Evolutionary conservation across 2,888 invertebrate species (phyloP).

Genomic region (Hofmannophila pseudospretella): DNA sequence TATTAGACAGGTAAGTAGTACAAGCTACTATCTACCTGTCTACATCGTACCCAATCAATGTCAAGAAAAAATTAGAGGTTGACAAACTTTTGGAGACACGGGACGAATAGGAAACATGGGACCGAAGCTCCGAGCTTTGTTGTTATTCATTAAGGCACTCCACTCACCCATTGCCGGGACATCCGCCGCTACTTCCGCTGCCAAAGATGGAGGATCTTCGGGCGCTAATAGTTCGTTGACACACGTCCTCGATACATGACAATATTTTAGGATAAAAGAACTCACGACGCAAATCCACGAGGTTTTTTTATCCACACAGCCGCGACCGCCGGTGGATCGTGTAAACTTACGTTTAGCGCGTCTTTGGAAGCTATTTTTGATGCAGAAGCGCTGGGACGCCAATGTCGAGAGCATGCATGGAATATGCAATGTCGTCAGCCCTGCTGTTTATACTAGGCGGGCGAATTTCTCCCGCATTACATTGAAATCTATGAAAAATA

Average conservation of each 20-base stretch:
- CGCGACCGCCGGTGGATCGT: slow-evolving; percentile 56
- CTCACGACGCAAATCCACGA: slow-evolving; percentile 16
- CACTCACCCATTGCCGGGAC: slow-evolving; percentile 75
- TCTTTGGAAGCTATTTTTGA: slow-evolving; percentile 76
- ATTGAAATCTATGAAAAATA: no score
- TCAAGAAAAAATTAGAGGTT: slow-evolving; percentile 69
- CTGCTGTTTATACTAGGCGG: slow-evolving; percentile 36
- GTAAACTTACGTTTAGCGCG: slow-evolving; percentile 69
- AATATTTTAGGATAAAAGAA: slow-evolving; percentile 27
- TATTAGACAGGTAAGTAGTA: not conserved
- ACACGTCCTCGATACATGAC: slow-evolving; percentile 47
- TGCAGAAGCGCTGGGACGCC: slow-evolving; percentile 73
- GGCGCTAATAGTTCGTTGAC: slow-evolving; percentile 71
- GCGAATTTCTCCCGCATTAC: slow-evolving; percentile 8
- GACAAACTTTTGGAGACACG: slow-evolving; percentile 74
- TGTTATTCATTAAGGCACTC: slow-evolving; percentile 70
- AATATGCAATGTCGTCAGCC: slow-evolving; percentile 76
- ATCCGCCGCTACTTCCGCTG: slow-evolving; percentile 75
- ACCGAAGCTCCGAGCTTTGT: slow-evolving; percentile 60
- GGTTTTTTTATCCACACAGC: slow-evolving; percentile 31
- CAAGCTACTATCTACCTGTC: not conserved
- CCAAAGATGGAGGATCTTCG: slow-evolving; percentile 74
- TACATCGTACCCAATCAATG: slow-evolving; percentile 31
- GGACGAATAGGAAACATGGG: slow-evolving; percentile 71
- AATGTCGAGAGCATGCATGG: slow-evolving; percentile 77